Percentiles rank a stretch among this genome's conserved stretches.
These are phyloP conservation scores for Pachymerium ferrugineum DNA, from an alignment of 2,888 invertebrate genomes.

Conservation along the genomic window DNA sequence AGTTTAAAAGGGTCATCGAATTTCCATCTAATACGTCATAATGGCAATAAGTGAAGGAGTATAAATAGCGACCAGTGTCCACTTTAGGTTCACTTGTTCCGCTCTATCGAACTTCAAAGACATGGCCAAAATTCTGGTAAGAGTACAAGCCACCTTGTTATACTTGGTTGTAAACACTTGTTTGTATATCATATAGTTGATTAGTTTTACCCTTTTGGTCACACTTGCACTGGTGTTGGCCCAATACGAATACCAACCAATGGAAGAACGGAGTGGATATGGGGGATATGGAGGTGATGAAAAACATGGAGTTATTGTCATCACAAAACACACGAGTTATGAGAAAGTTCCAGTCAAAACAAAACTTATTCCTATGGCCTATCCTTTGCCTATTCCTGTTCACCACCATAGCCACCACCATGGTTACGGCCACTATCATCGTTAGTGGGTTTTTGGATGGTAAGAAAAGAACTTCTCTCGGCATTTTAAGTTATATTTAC, in stretches of 20 bases:
- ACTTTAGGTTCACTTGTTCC: background rate
- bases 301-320: background rate
- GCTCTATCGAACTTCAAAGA: background rate
- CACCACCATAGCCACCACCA: background rate
- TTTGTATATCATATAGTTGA: background rate
- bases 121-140: background rate
- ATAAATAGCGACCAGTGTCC: background rate
- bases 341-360: background rate
- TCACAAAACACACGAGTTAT: slow-evolving; percentile 2
- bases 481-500: background rate
- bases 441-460: background rate
- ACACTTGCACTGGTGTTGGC: background rate
- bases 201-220: background rate
- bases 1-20: background rate
- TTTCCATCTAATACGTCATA: background rate
- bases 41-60: background rate
- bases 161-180: no score
- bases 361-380: background rate
- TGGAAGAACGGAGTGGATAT: background rate
- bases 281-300: background rate
- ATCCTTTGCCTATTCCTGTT: slow-evolving; percentile 10
- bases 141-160: no score
- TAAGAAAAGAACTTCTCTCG: background rate
- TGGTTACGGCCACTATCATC: background rate
- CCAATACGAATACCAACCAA: no score